Evolutionary conservation across 2,888 invertebrate genomes (phyloP), one percentile per base, ranked within the genome.

Genomic region (Drosophila stalkeri): DNA sequence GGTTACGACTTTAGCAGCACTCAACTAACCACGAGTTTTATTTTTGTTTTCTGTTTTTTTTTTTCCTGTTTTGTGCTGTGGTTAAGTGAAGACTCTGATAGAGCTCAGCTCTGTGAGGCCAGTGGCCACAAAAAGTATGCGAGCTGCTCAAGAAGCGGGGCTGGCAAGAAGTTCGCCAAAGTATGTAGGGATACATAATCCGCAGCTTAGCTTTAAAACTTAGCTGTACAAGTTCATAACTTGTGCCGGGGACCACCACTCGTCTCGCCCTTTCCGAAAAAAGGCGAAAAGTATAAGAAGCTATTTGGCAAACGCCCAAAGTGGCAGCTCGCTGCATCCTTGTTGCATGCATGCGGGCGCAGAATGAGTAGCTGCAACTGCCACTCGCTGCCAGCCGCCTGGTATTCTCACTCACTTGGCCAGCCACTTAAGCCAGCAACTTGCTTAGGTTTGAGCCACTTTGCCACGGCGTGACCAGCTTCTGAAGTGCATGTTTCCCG

Each of bases 181-280:
- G 90, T 90, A 80, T 80, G 81, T 52, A 51, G 77, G 71, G 86
- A 89, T 79, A 86, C 86, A 81, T 86, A 86, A 86, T 86, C 90
- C 82, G 56, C 66, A 73, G 86, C 86, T 86, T 79, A 86, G 90
- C 84, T 86, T 89, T 86, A 86, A 86, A 89, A 86, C 90, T 90
- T 89, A 75, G 79, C 90, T 89, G 68, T 77, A 82, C 79, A 76
- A 86, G 89, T 83, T 89, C 89, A 86, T 86, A 90, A 89, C 89
- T 86, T 86, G 76, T 72, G 74, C 68, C n/a, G 56, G 54, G 37
- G 2, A 3, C 39, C 16, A 16, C 7, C 6, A 7, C 41, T n/a
- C n/a, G n/a, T 31, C 31, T 37, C 12, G 33, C 43, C 37, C 37
- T 9, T 39, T 3, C 18, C 46, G 11, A 33, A 64, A 37, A 57